A percentile compares a stretch with the other conserved stretches of the same genome.
Conservation (phyloP, 2,797 vertebrate genomes). For the Echeneis naucrates region DNA sequence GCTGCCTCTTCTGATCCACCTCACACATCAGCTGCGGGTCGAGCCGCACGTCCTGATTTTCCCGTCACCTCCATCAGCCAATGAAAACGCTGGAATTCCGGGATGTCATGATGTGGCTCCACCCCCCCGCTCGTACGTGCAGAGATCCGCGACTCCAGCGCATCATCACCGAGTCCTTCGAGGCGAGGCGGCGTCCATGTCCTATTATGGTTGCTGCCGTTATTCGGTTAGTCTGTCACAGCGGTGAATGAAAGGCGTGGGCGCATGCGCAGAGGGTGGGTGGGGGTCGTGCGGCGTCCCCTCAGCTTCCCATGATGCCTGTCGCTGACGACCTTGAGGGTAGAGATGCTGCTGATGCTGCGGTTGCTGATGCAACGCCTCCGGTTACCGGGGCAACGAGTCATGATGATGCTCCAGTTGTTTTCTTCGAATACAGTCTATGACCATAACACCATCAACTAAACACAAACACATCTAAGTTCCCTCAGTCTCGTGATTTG, state of each 20-base stretch:
- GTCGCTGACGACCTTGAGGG: slow-evolving; percentile 80
- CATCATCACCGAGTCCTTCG: slow-evolving; percentile 60
- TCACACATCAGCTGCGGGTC: slow-evolving; percentile 45
- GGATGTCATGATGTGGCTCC: slow-evolving; percentile 25
- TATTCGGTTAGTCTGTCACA: slow-evolving; percentile 48
- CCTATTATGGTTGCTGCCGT: slow-evolving; percentile 32
- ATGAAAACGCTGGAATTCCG: slow-evolving; percentile 30
- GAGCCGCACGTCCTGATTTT: slow-evolving; percentile 69
- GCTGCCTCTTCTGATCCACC: slow-evolving; percentile 18
- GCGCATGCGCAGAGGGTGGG: slow-evolving; percentile 47
- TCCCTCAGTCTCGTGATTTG: background rate
- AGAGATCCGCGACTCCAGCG: slow-evolving; percentile 30
- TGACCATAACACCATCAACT: background rate
- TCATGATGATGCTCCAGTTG: slow-evolving; percentile 10
- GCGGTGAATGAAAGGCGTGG: background rate
- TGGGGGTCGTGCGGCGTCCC: slow-evolving; percentile 26
- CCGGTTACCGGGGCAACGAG: slow-evolving; percentile 49
- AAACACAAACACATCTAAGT: background rate
- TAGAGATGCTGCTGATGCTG: slow-evolving; percentile 51
- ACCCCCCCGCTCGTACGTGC: slow-evolving; percentile 44
- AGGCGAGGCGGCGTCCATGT: slow-evolving; percentile 37
- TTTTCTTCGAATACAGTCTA: background rate
- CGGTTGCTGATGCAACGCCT: slow-evolving; percentile 69
- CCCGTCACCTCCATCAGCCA: slow-evolving; percentile 29
- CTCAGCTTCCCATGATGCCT: slow-evolving; percentile 71